phyloP scores from a whole-genome alignment of 2,888 invertebrate genomes.

The Drosophila diplacantha region DNA sequence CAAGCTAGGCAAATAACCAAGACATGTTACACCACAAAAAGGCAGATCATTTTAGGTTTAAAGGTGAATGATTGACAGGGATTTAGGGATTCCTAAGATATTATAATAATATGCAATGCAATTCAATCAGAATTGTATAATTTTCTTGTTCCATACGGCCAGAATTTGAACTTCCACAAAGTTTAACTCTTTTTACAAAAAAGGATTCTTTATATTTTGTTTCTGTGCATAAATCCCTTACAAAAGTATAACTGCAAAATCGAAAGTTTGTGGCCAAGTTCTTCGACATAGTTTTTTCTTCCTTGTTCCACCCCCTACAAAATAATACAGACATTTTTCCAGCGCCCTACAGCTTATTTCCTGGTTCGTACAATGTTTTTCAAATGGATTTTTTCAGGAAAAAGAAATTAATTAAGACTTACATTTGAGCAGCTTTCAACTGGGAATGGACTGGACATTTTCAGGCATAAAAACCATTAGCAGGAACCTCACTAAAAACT shows the following conservation, averaged over 20 bases:
- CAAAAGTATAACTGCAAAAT: neutral
- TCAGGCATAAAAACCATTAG: slow-evolving; percentile 1
- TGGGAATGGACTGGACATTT: slow-evolving; percentile 3
- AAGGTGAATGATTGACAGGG: neutral
- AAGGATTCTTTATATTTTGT: neutral
- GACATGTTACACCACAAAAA: slow-evolving; percentile 4
- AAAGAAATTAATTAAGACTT: slow-evolving; percentile 10
- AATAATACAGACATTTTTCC: slow-evolving; percentile 9
- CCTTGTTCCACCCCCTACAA: neutral
- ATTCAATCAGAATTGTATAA: neutral
- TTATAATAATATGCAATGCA: neutral
- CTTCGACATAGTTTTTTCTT: neutral
- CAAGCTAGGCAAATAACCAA: slow-evolving; percentile 12
- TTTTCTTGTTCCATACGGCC: neutral
- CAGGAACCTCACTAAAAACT: slow-evolving; percentile 1
- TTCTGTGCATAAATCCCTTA: neutral
- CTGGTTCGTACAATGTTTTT: slow-evolving; percentile 4
- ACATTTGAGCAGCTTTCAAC: neutral
- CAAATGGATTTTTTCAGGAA: neutral
- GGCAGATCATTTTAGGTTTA: neutral
- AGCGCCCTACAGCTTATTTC: neutral
- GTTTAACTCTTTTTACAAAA: neutral
- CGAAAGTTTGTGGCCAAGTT: slow-evolving; percentile 5
- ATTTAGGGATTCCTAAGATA: too few species aligned
- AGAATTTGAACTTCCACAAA: neutral